Percentiles rank a stretch among this genome's conserved stretches.
Conservation (phyloP, 2,797 vertebrate species). For the Chromobotia macracanthus region DNA sequence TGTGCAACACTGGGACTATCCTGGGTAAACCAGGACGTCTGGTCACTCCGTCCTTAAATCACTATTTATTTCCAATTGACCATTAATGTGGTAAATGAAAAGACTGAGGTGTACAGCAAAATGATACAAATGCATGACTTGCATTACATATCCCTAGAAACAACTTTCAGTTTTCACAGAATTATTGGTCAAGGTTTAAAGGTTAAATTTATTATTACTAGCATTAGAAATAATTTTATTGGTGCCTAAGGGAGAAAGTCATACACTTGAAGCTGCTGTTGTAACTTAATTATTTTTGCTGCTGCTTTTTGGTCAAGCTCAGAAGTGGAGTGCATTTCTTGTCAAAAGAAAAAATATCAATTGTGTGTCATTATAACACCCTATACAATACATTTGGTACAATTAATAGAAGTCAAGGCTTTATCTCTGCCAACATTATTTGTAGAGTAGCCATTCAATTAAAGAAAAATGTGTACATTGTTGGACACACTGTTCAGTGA, state of each 20-base stretch:
- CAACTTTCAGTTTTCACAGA: conserved; percentile 27
- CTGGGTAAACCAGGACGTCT: not conserved
- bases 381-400: not conserved
- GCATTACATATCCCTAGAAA: conserved; percentile 9
- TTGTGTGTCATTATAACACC: conserved; percentile 1
- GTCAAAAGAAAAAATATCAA: not conserved
- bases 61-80: not conserved
- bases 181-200: conserved; percentile 21
- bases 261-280: not conserved
- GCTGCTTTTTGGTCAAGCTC: not conserved
- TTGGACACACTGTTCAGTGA: not conserved
- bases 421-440: not conserved
- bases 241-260: not conserved
- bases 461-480: not conserved
- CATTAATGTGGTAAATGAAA: not conserved
- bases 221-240: not conserved
- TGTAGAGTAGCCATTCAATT: conserved; percentile 1
- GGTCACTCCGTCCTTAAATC: not conserved
- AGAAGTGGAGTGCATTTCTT: not conserved
- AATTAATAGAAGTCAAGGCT: conserved; percentile 16
- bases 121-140: not conserved
- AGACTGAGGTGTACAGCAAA: conserved; percentile 3
- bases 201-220: not conserved
- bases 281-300: not conserved
- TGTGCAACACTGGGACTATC: not conserved